These are phyloP conservation scores for Hylaeus anthracinus DNA, from an alignment of 1,140 invertebrate genomes.

Conservation along the genomic window DNA sequence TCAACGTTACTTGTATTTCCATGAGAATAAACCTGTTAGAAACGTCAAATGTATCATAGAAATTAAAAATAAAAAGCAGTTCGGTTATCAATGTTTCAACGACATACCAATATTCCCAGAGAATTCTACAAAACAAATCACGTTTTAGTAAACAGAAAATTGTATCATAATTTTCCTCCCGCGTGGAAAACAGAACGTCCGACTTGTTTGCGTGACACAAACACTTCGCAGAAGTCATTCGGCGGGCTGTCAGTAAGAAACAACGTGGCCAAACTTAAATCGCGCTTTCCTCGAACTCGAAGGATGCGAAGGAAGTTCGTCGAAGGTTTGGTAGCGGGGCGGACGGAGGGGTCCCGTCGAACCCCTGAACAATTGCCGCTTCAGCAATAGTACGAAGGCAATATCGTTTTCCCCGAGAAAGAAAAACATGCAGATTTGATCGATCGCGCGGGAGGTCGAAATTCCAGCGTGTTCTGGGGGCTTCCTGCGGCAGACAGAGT, in stretches of 20 bases:
- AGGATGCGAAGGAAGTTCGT: slow-evolving; percentile 30
- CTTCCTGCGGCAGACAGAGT: slow-evolving; percentile 69
- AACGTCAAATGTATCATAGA: no score
- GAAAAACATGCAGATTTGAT: slow-evolving; percentile 72
- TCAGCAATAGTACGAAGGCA: slow-evolving; percentile 43
- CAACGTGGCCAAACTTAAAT: slow-evolving; percentile 35
- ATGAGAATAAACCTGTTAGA: no score
- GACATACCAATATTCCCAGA: no score
- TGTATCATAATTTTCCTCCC: no score
- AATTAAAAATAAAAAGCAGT: no score
- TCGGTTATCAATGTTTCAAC: no score
- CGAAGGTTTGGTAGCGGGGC: background rate
- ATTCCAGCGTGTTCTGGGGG: slow-evolving; percentile 64
- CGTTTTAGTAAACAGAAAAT: no score
- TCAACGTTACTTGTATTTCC: no score
- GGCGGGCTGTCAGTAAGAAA: slow-evolving; percentile 44
- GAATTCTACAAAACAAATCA: no score
- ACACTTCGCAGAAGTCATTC: background rate
- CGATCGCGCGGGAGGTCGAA: slow-evolving; percentile 65
- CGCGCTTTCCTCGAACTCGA: slow-evolving; percentile 35
- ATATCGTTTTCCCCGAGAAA: slow-evolving; percentile 54
- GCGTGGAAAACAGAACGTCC: background rate
- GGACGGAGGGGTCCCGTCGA: slow-evolving; percentile 23
- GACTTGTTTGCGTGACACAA: slow-evolving; percentile 18
- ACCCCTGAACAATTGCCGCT: slow-evolving; percentile 47